A percentile compares a stretch with the other conserved stretches of the same genome.
phyloP scores from a whole-genome alignment of 1,140 invertebrate genomes.

The Meloidogyne exigua region DNA sequence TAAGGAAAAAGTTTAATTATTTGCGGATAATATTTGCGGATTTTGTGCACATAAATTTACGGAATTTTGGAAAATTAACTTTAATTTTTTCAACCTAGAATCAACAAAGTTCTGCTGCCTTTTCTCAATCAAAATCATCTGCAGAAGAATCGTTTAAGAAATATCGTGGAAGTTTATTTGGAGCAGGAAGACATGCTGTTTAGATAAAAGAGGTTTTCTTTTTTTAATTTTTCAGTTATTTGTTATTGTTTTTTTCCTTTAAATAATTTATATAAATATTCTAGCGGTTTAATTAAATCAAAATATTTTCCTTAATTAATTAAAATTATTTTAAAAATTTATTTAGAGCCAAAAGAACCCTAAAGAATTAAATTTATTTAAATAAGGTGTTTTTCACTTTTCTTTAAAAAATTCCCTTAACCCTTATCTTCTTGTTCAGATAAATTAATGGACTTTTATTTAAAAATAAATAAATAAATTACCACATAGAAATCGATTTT shows the following conservation, averaged over 20 bases:
- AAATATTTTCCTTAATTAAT: too few relatives aligned
- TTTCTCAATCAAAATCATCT: not conserved
- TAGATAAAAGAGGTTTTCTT: too few relatives aligned
- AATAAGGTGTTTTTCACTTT: too few relatives aligned
- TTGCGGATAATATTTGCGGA: too few relatives aligned
- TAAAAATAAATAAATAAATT: not conserved
- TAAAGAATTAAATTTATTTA: too few relatives aligned
- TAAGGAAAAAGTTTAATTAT: too few relatives aligned
- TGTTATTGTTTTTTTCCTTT: not conserved
- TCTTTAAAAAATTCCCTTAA: too few relatives aligned
- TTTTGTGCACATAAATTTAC: not conserved
- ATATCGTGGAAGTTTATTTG: constrained; percentile 1
- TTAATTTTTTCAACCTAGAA: not conserved
- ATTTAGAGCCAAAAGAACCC: too few relatives aligned
- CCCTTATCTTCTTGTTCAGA: not conserved
- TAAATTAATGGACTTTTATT: not conserved
- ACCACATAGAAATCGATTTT: not conserved
- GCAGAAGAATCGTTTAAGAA: not conserved
- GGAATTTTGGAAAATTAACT: too few relatives aligned
- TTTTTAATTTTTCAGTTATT: too few relatives aligned
- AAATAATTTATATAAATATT: not conserved
- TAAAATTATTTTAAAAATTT: too few relatives aligned
- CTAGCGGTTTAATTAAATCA: too few relatives aligned
- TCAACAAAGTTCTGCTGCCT: not conserved
- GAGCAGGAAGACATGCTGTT: not conserved